Base-by-base conservation (phyloP, 64 coral and sea anemone genomes). In the Dendrophyllia cribrosa region DNA sequence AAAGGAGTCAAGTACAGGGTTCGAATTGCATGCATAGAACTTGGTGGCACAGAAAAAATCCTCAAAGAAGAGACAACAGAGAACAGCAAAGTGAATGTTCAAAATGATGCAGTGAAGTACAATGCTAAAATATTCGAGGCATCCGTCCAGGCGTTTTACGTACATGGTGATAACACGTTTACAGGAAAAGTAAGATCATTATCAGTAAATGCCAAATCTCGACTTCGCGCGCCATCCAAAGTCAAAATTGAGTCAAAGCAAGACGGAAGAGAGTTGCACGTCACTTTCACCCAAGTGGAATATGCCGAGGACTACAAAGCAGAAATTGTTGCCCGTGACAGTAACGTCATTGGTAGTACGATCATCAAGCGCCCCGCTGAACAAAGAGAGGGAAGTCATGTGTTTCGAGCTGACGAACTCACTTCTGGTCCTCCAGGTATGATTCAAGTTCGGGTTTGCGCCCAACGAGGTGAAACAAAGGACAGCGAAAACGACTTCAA, bases 1-100 rank as follows among this genome's bases (percentile, higher is more conserved):
- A 9, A 24, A 80, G 47, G 47, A 3, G 77, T 80, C 51, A 80
- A 80, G 51, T 80, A 80, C 77, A 80, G 17, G 16, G 77, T 80
- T 8, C 50, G 9, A 80, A 43, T 80, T 43, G 12, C 12, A 43
- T 49, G 77, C 24, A 58, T 59, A 3, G 77, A 80, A 0, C 20
- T 80, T n/a, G 77, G 77, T 15, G 51, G 53, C 16, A 19, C 23
- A 49, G 26, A 59, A 13, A 80, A 47, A 59, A 11, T 11, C 16
- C 77, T 80, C 19, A 22, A 53, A 80, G 8, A 58, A 3, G 34
- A 7, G 22, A 80, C 77, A 23, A 80, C 77, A 3, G 52, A 58
- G 20, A 43, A 80, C 7, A 80, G 19, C 52, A 80, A 80, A 22
- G 77, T 80, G 4, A 80, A 59, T 14, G 15, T 56, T 17, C 50